Evolutionary conservation across 2,797 vertebrate genomes (phyloP).

Genomic region (Acropternis orthonyx): DNA sequence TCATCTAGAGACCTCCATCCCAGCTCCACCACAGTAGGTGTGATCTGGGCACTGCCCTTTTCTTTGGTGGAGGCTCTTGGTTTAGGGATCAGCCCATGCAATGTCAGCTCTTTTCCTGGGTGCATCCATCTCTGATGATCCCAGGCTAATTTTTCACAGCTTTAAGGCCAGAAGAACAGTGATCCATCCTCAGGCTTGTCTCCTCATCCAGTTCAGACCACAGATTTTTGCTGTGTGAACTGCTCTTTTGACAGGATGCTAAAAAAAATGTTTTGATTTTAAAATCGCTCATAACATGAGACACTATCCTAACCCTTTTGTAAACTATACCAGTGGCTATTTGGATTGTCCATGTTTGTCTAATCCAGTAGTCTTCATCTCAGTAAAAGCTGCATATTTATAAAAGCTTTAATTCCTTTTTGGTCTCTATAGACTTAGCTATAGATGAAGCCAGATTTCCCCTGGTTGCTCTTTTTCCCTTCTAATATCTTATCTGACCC

Average conservation of each 20-base stretch:
- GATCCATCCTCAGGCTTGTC: not conserved
- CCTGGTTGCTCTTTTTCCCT: not conserved
- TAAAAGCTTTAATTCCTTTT: not conserved
- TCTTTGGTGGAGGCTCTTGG: not conserved
- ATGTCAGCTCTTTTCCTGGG: not conserved
- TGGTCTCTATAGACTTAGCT: not conserved
- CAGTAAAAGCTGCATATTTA: not conserved
- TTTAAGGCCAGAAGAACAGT: not conserved
- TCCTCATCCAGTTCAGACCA: not conserved
- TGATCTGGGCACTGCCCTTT: not conserved
- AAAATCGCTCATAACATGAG: not conserved
- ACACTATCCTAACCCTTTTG: not conserved
- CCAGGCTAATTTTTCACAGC: not conserved
- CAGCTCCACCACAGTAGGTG: not conserved
- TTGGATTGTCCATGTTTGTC: not conserved
- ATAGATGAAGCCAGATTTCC: not conserved
- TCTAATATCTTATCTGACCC: not conserved
- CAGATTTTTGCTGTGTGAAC: not conserved
- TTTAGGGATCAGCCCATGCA: not conserved
- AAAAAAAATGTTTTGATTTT: not conserved
- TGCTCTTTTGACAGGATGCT: not conserved
- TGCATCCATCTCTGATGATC: not conserved
- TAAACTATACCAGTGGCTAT: not conserved
- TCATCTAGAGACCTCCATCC: not conserved
- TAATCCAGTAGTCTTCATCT: not conserved